Evolutionary conservation across 2,113 vertebrate species (phyloP).

Genomic region (Sclerurus mexicanus): DNA sequence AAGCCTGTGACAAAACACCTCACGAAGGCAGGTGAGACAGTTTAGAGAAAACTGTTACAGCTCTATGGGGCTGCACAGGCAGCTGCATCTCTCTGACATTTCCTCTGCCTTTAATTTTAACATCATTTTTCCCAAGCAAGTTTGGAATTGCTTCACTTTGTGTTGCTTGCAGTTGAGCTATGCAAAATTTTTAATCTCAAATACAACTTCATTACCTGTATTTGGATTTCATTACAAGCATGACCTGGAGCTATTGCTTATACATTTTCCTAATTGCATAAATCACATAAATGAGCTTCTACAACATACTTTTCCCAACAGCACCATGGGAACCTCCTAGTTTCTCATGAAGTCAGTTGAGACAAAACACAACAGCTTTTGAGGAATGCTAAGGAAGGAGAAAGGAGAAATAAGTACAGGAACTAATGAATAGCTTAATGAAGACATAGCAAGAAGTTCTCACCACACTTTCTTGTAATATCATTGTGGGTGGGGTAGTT

Average conservation of each 20-base stretch:
- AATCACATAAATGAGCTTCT: neutral
- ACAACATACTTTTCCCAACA: neutral
- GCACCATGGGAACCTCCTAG: slow-evolving; percentile 16
- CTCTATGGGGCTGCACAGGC: neutral
- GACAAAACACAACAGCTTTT: slow-evolving; percentile 5
- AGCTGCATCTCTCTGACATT: neutral
- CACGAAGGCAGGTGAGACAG: neutral
- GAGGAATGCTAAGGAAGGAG: neutral
- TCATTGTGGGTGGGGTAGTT: neutral
- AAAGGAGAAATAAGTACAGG: neutral
- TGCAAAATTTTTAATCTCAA: slow-evolving; percentile 9
- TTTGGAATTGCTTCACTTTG: neutral
- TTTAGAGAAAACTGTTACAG: neutral
- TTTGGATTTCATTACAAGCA: slow-evolving; percentile 31
- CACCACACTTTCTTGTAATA: neutral
- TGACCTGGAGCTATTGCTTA: neutral
- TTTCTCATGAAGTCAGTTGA: slow-evolving; percentile 23
- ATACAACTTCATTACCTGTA: slow-evolving; percentile 3
- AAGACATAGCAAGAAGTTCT: neutral
- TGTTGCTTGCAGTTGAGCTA: neutral
- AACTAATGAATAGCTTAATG: neutral
- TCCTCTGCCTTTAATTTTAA: neutral
- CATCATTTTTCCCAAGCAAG: neutral
- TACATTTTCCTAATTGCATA: slow-evolving; percentile 33
- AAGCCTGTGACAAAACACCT: neutral